Evolutionary conservation across 2,113 vertebrate genomes (phyloP), one percentile per base, ranked within the genome.

Genomic region (Tautogolabrus adspersus): DNA sequence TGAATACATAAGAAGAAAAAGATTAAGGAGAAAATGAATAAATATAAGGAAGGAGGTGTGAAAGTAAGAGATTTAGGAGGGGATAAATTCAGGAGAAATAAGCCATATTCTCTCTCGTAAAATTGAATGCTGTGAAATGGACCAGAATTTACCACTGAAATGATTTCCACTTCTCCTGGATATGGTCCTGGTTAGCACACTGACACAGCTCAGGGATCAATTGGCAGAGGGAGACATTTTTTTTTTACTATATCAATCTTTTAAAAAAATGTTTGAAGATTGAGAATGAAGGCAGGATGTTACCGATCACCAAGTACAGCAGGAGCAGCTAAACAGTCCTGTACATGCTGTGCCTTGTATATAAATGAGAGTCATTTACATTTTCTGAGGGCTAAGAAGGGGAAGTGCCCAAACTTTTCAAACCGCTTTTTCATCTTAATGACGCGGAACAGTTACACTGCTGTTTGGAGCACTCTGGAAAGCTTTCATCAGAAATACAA

Each of bases 101-200:
- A 72, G 40, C 62, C 46, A 70, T 69, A 71, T 75, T 81, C 71
- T 72, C 64, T 71, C 62, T 64, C 4, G 1, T 18, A 51, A 66
- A 81, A 82, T 47, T 62, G 40, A 78, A 75, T 65, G 63, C 79
- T 81, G 59, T 83, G 80, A 88, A 83, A 79, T 18, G 59, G 42
- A 38, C 5, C 6, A 37, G 56, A 79, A 67, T 77, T 72, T 69
- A 67, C 63, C 38, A 34, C 37, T 71, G 68, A 75, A 79, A 83
- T 61, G 62, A 77, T 72, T 70, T 83, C 62, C 58, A 74, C 69
- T 82, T 72, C 65, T 66, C 23, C 57, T 62, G 82, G 56, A 85
- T 60, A 10, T 54, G 38, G 47, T 76, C 62, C 55, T 19, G 6
- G 63, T 61, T 77, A 72, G 65, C 63, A 40, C 42, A 38, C 4